Percentiles rank a stretch among this genome's conserved stretches.
phyloP scores from a whole-genome alignment of 1,140 invertebrate genomes.

The Caenorhabditis brenneri region DNA sequence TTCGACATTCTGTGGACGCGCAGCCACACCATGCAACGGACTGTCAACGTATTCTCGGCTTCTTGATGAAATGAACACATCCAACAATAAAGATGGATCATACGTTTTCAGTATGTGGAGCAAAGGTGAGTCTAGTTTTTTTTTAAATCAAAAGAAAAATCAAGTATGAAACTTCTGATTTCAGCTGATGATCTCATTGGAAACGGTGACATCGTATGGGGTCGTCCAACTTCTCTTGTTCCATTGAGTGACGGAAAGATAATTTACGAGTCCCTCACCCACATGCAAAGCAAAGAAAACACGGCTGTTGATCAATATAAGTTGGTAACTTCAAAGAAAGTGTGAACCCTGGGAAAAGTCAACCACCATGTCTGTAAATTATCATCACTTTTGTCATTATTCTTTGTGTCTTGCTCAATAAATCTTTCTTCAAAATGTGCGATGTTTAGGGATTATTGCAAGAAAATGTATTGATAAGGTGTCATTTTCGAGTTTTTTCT shows the following conservation, averaged over 20 bases:
- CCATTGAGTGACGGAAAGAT: constrained; percentile 45
- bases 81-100: constrained; percentile 33
- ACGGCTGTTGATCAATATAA: constrained; percentile 58
- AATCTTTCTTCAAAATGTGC: neutral
- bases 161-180: neutral
- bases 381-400: neutral
- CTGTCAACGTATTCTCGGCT: constrained; percentile 42
- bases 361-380: constrained; percentile 5
- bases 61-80: constrained; percentile 40
- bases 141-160: neutral
- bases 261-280: constrained; percentile 51
- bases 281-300: constrained; percentile 60
- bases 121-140: constrained; percentile 38
- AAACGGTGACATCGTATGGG: constrained; percentile 57
- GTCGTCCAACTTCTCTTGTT: constrained; percentile 54
- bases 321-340: constrained; percentile 47
- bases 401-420: constrained; percentile 4
- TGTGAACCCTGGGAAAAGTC: neutral
- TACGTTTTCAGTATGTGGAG: constrained; percentile 55
- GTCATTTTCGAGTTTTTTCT: neutral
- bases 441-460: neutral
- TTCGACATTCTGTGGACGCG: constrained; percentile 29
- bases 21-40: constrained; percentile 7
- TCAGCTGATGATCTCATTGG: constrained; percentile 57
- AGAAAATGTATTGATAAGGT: neutral